These are phyloP conservation scores for Sinosuthora webbiana DNA, from an alignment of 2,113 vertebrate species.

Conservation along the genomic window DNA sequence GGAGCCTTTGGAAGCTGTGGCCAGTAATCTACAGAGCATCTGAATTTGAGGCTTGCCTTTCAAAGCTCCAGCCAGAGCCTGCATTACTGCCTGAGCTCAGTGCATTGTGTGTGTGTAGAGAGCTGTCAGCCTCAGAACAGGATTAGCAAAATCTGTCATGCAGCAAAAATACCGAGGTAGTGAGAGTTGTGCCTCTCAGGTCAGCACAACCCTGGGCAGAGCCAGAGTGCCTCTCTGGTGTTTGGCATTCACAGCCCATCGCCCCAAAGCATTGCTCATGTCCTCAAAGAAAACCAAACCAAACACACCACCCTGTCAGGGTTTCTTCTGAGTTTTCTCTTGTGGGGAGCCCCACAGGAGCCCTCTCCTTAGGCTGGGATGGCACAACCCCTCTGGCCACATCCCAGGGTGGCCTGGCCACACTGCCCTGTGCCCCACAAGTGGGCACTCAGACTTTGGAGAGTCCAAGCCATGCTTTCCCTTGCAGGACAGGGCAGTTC, in stretches of 20 bases:
- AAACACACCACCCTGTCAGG: not conserved
- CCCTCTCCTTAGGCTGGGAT: not conserved
- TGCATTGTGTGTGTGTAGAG: not conserved
- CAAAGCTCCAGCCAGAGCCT: not conserved
- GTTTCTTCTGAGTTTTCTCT: not conserved
- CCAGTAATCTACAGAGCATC: not conserved
- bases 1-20: not conserved
- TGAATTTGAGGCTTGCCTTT: not conserved
- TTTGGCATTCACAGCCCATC: accelerated
- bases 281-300: not conserved
- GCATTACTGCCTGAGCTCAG: not conserved
- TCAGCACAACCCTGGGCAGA: not conserved
- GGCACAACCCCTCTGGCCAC: accelerated
- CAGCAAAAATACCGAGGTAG: not conserved
- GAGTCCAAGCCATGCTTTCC: not conserved
- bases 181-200: not conserved
- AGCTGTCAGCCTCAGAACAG: conserved; percentile 1
- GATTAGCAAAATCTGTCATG: not conserved
- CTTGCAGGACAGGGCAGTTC: accelerated
- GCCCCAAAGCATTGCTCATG: accelerated
- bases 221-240: not conserved
- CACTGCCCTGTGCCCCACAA: accelerated
- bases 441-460: accelerated
- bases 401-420: not conserved
- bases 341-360: accelerated